Evolutionary conservation across 2,797 vertebrate genomes (phyloP).

Genomic region (Sylvilagus floridanus): DNA sequence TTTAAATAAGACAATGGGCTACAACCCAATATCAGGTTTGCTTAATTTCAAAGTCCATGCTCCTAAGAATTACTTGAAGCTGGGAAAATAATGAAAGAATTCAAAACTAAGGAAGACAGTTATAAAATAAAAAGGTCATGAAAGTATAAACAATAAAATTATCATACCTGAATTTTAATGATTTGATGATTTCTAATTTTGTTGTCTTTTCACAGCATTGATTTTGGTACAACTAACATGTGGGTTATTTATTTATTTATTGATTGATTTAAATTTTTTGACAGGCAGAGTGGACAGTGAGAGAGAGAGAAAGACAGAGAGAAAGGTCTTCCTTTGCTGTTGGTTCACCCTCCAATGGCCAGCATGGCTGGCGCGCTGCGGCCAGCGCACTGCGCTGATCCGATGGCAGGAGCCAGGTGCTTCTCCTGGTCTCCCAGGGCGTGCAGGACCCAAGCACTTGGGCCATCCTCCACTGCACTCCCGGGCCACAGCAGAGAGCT

Average conservation of each 20-base stretch:
- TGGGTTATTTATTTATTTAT: background rate
- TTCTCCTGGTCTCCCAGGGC: too few relatives aligned
- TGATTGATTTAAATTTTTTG: too few relatives aligned
- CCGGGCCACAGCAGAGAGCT: too few relatives aligned
- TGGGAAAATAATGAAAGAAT: background rate
- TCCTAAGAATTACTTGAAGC: background rate
- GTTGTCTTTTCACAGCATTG: background rate
- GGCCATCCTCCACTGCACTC: too few relatives aligned
- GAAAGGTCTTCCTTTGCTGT: too few relatives aligned
- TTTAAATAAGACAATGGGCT: background rate
- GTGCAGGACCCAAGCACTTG: too few relatives aligned
- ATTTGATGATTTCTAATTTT: background rate
- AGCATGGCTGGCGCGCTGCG: too few relatives aligned
- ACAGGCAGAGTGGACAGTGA: too few relatives aligned
- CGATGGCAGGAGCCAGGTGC: too few relatives aligned
- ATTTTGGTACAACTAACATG: background rate
- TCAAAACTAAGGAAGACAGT: background rate
- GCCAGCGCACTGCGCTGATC: too few relatives aligned
- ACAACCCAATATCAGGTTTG: background rate
- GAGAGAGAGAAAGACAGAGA: too few relatives aligned
- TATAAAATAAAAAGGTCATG: slow-evolving; percentile 4
- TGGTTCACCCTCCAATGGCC: too few relatives aligned
- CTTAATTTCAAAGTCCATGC: background rate
- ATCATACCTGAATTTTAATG: background rate
- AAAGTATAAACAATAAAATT: background rate